Evolutionary conservation across 2,113 vertebrate species (phyloP).

Genomic region (Dasyurus viverrinus): DNA sequence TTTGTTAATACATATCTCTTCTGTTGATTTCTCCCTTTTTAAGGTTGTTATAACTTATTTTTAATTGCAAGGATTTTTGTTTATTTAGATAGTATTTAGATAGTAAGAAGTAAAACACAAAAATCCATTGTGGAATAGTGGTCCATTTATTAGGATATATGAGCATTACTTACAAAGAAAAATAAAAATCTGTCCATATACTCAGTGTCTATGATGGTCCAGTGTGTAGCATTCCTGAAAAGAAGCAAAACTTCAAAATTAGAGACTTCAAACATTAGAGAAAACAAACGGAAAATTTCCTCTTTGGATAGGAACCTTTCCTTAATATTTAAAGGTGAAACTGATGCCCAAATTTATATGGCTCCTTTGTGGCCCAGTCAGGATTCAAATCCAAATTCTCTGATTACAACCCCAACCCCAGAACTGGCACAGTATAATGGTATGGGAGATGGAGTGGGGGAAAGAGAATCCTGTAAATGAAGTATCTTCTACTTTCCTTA

Average conservation of each 20-base stretch:
- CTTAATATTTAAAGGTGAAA: background rate
- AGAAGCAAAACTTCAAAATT: constrained; percentile 22
- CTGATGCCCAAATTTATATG: constrained; percentile 5
- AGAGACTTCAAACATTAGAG: too few relatives aligned
- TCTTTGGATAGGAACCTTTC: background rate
- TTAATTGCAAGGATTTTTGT: constrained; percentile 46
- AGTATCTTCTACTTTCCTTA: constrained; percentile 52
- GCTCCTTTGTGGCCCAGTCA: background rate
- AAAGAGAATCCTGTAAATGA: background rate
- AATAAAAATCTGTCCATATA: constrained; percentile 22
- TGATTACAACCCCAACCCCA: constrained; percentile 11
- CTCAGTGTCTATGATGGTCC: background rate
- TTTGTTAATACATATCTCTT: background rate
- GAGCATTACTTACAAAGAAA: constrained; percentile 17
- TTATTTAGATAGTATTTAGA: constrained; percentile 27
- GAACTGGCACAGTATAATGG: constrained; percentile 37
- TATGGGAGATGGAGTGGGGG: background rate
- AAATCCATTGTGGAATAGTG: background rate
- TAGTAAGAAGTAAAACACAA: constrained; percentile 14
- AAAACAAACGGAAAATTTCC: background rate
- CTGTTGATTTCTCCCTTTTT: constrained; percentile 41
- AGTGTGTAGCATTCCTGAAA: background rate
- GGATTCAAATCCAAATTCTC: constrained; percentile 13
- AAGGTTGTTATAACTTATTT: constrained; percentile 15
- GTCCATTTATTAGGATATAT: constrained; percentile 27